Evolutionary conservation across 1,140 invertebrate species (phyloP).

Genomic region (Geopemphigus sp.): DNA sequence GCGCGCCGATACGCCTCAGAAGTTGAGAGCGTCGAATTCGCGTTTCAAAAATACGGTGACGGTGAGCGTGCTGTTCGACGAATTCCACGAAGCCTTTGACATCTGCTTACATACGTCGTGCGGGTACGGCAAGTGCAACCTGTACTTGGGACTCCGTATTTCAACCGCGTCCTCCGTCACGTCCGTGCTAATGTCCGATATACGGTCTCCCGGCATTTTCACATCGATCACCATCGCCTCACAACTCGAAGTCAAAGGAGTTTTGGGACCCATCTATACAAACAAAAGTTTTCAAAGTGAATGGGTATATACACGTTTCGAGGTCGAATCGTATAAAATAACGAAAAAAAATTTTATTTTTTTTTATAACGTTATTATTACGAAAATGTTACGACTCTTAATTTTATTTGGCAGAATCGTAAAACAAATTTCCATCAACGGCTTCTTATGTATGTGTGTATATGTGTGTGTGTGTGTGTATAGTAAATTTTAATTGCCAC

Average conservation of each 20-base stretch:
- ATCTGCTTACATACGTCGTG: constrained; percentile 75
- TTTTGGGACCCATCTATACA: constrained; percentile 77
- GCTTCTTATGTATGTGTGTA: too few relatives aligned
- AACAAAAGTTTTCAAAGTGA: too few relatives aligned
- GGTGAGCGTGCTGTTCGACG: constrained; percentile 63
- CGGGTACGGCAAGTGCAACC: constrained; percentile 71
- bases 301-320: too few relatives aligned
- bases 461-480: too few relatives aligned
- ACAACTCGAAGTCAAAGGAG: constrained; percentile 75
- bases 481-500: too few relatives aligned
- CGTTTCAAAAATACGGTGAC: constrained; percentile 51
- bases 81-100: constrained; percentile 76
- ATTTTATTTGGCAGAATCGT: too few relatives aligned
- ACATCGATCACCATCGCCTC: constrained; percentile 78
- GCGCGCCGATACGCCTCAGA: constrained; percentile 50
- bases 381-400: too few relatives aligned
- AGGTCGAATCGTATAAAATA: too few relatives aligned
- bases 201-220: constrained; percentile 68
- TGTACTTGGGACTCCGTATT: constrained; percentile 64
- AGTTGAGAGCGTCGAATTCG: constrained; percentile 53
- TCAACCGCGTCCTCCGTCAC: constrained; percentile 70
- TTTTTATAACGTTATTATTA: too few relatives aligned
- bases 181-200: constrained; percentile 67
- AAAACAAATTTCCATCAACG: too few relatives aligned
- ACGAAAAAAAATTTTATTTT: too few relatives aligned